Base-by-base conservation (phyloP, 2,797 vertebrate species). In the Eulemur rubriventer region DNA sequence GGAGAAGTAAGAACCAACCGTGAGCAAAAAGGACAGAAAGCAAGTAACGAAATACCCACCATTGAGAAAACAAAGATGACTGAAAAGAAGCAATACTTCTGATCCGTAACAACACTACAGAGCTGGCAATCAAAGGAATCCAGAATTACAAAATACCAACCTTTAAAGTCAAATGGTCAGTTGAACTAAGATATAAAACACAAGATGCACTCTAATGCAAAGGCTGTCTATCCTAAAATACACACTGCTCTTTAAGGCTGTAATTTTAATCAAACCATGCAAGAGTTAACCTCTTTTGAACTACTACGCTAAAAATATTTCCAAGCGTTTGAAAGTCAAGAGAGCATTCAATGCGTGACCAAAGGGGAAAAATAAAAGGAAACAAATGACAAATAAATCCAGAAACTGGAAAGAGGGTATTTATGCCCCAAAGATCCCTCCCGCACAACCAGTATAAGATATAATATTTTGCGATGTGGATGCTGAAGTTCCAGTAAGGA, bases 101-200 rank as follows among this genome's bases (percentile, higher is more conserved):
- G 0, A 9, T 20, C 13, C 6, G 0, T 7, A 1, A 22, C 4
- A 9, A 10, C 2, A 11, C 11, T 9, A 22, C 1, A 0, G 48
- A 35, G 3, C 0, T 0, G 57, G 33, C 20, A 4, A 10, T 7
- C 50, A 9, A 0, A 55, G 55, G 7, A n/a, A 35, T 3, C 38
- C 17, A 16, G n/a, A 88, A 75, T 46, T 18, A 50, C 38, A 83
- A 57, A 48, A 59, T 7, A 22, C 50, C 4, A 4, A 43, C 12
- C 43, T 16, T 4, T 13, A 55, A 8, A 28, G 30, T n/a, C 48
- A 59, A 52, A 35, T 3, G 22, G 7, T 26, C 7, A 16, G 10
- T 0, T 63, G 43, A 67, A 18, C 1, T 2, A 50, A 59, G 33
- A 61, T 2, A 10, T 6, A 63, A 59, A 55, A 59, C 0, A 7